phyloP scores from a whole-genome alignment of 2,888 invertebrate species.

The Ferdinandea cuprea region DNA sequence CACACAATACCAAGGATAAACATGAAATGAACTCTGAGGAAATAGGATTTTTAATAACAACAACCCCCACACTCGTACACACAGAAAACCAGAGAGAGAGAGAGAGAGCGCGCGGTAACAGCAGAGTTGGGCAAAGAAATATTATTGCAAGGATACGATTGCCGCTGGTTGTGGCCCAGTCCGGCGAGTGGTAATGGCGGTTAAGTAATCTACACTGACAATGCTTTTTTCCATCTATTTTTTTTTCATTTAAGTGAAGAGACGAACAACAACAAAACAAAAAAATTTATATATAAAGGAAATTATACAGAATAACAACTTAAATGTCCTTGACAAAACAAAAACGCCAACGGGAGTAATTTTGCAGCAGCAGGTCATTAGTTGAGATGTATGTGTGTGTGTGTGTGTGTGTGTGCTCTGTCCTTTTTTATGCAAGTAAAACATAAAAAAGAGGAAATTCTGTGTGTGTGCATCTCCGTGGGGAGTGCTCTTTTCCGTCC shows the following conservation, averaged over 20 bases:
- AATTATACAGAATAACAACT: constrained; percentile 63
- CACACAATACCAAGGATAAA: constrained; percentile 50
- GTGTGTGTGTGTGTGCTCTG: constrained; percentile 35
- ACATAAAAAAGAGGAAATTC: background rate
- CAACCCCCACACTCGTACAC: no score
- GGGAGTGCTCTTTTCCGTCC: constrained; percentile 53
- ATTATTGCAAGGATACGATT: constrained; percentile 44
- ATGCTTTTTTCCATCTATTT: constrained; percentile 28
- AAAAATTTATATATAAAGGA: constrained; percentile 41
- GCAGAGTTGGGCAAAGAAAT: constrained; percentile 9
- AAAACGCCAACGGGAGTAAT: constrained; percentile 57
- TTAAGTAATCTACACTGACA: constrained; percentile 63
- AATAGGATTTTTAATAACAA: constrained; percentile 61
- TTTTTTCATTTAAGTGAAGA: background rate
- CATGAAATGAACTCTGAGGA: constrained; percentile 34
- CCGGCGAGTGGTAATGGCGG: constrained; percentile 48
- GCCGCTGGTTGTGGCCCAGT: constrained; percentile 19
- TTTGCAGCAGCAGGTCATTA: constrained; percentile 46
- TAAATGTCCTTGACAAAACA: constrained; percentile 61
- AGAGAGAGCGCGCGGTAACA: no score
- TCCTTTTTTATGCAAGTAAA: background rate
- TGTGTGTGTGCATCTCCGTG: constrained; percentile 27
- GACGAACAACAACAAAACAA: no score
- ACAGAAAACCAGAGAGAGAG: background rate
- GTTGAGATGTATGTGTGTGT: constrained; percentile 29